Conservation (phyloP, 2,797 vertebrate species). For the Distichodus sexfasciatus region DNA sequence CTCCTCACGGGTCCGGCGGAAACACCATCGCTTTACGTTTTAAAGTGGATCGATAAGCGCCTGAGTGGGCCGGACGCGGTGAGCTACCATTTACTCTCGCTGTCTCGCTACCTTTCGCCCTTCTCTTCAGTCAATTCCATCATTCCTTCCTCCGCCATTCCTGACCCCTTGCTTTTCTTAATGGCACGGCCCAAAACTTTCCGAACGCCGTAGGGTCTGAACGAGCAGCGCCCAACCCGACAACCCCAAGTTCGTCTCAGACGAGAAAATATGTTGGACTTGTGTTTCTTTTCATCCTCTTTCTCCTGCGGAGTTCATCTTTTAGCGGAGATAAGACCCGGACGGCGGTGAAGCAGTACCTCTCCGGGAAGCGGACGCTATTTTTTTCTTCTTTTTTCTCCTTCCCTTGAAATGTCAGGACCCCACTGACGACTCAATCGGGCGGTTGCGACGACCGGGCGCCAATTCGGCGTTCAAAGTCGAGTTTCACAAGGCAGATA, state of each 20-base stretch:
- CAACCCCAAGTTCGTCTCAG: neutral
- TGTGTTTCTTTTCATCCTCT: neutral
- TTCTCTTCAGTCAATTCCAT: no score
- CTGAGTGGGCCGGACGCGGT: no score
- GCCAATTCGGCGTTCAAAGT: neutral
- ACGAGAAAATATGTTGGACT: conserved; percentile 10
- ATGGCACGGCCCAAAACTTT: no score
- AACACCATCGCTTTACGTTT: no score
- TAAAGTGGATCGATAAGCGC: no score
- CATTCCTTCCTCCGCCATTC: no score
- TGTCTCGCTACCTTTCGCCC: no score
- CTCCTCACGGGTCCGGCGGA: no score
- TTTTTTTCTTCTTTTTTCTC: conserved; percentile 22
- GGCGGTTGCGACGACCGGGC: neutral
- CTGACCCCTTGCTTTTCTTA: no score
- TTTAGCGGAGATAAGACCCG: neutral
- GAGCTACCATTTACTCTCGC: no score
- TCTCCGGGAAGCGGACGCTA: neutral
- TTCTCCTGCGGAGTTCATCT: conserved; percentile 6
- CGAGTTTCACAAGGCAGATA: neutral
- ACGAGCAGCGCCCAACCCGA: no score
- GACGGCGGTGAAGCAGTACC: neutral
- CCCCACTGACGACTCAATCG: neutral
- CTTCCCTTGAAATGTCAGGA: conserved; percentile 22
- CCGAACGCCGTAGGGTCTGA: no score